Base-by-base conservation (phyloP, 2,113 vertebrate species). In the Nibea coibor region DNA sequence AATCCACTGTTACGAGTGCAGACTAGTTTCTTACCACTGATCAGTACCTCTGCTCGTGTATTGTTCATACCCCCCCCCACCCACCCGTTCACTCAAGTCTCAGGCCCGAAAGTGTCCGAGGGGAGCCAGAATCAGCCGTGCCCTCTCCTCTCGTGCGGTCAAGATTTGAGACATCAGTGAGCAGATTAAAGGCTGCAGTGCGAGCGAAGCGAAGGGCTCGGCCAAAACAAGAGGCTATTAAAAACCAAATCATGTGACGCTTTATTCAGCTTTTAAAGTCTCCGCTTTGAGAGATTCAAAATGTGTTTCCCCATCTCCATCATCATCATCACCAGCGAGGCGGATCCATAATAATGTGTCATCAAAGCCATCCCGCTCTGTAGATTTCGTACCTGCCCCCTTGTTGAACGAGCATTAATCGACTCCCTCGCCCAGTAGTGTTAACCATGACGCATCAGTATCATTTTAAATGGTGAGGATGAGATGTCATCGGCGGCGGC, bases 1-100 rank as follows among this genome's bases (percentile, higher is more conserved):
- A 82, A 83, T 78, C 72, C 35, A 39, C 65, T 57, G 26, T 58
- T 58, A 19, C 1, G 45, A 63, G 77, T 72, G 53, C 76, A 35
- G 51, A 70, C 71, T 69, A 45, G 58, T 86, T 86, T 83, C 75
- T 69, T 82, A 85, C 64, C 65, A 64, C 78, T 72, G 39, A 87
- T 77, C 75, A 69, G 45, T 57, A 73, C 69, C 62, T 74, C 67
- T 28, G 71, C 31, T 74, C 24, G 5, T 79, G 67, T 79, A 47
- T 74, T 57, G 62, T 84, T 56, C 65, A 59, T 9, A 15, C 42
- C 12, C n/a, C 17, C 22, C 4, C 28, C 28, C n/a, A n/a, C n/a
- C n/a, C n/a, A n/a, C 28, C 28, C 12, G 17, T n/a, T 54, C 47
- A 48, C 47, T 35, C 59, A 39, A 28, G 47, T 57, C 24, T n/a